These are phyloP conservation scores for Watsonalla cultraria DNA, from an alignment of 2,888 invertebrate species.

Conservation along the genomic window DNA sequence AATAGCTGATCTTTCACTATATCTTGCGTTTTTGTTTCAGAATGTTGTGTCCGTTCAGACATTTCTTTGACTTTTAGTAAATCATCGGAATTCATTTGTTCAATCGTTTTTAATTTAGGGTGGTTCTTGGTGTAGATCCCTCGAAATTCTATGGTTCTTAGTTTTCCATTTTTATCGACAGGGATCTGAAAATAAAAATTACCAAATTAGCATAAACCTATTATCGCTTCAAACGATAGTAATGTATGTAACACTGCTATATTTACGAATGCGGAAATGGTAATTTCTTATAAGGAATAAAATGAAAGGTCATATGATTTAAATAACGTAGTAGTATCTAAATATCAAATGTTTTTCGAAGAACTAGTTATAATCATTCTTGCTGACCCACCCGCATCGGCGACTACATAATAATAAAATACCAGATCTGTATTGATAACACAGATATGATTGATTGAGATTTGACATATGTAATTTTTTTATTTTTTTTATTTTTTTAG, in stretches of 20 bases:
- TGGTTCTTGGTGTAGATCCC: constrained; percentile 52
- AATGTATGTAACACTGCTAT: too few species aligned
- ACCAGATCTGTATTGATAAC: too few species aligned
- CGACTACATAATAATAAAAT: too few species aligned
- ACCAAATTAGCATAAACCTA: constrained; percentile 9
- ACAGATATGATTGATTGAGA: too few species aligned
- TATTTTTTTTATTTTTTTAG: too few species aligned
- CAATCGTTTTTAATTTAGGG: constrained; percentile 49
- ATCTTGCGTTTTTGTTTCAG: constrained; percentile 43
- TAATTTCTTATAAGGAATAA: not conserved
- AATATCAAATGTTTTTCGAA: too few species aligned
- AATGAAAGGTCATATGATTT: not conserved
- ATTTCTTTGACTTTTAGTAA: constrained; percentile 33
- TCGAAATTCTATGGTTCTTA: constrained; percentile 58
- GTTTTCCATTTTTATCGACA: constrained; percentile 66
- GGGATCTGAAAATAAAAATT: constrained; percentile 61
- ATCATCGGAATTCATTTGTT: constrained; percentile 38
- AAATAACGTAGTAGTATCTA: not conserved
- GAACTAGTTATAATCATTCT: too few species aligned
- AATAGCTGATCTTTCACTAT: constrained; percentile 52
- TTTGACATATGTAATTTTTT: too few species aligned
- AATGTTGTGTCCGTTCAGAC: constrained; percentile 32
- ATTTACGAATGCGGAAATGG: not conserved
- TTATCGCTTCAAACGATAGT: too few species aligned
- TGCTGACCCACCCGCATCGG: too few species aligned